Conservation (phyloP, 2,113 vertebrate species). For the Corythornis vintsioides region DNA sequence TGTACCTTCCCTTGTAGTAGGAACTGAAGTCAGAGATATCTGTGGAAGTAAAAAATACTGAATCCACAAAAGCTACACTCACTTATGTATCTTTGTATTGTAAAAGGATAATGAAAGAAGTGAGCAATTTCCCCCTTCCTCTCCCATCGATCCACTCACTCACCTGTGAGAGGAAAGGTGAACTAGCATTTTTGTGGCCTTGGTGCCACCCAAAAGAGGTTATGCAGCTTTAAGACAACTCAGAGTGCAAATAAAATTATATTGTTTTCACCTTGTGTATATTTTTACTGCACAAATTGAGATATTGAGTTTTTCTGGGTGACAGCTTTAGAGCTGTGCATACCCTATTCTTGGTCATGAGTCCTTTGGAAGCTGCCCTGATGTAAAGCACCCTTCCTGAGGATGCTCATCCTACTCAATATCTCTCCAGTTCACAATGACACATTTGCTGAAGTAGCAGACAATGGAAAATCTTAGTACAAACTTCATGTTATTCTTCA, state of each 20-base stretch:
- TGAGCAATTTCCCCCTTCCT: not conserved
- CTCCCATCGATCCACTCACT: not conserved
- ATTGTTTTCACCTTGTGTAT: not conserved
- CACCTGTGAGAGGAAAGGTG: not conserved
- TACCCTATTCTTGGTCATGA: fast-evolving
- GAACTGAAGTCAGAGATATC: not conserved
- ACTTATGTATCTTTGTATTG: not conserved
- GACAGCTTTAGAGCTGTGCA: not conserved
- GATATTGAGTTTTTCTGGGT: not conserved
- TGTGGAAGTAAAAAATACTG: not conserved
- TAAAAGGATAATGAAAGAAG: not conserved
- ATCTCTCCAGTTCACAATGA: not conserved
- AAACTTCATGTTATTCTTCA: not conserved
- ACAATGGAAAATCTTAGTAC: not conserved
- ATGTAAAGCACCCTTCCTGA: not conserved
- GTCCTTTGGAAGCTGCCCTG: not conserved
- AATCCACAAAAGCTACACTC: not conserved
- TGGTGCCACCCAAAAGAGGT: not conserved
- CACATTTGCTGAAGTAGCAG: not conserved
- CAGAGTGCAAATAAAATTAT: not conserved
- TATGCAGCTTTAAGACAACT: not conserved
- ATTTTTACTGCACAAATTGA: not conserved
- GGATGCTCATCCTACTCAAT: not conserved
- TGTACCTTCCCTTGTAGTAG: not conserved
- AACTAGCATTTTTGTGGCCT: not conserved